Evolutionary conservation across 2,888 invertebrate species (phyloP), one percentile per base, ranked within the genome.

Genomic region (Brachylomia viminalis): DNA sequence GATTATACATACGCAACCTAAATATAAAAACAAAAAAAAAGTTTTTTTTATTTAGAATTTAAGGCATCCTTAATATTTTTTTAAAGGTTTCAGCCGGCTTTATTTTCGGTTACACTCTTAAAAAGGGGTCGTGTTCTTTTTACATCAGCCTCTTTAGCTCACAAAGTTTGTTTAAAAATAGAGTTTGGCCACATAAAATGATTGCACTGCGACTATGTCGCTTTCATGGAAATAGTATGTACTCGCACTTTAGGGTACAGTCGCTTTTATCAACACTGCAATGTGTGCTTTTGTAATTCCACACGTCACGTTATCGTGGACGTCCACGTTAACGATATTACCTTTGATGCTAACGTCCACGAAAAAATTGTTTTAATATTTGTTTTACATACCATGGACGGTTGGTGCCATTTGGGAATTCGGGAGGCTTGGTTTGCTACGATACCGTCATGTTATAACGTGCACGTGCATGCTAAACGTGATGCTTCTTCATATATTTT

Each of bases 81-180:
- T 5, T 1, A 49, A 38, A 7, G 17, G 38, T 61, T 56, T 66
- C 47, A 42, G 65, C 23, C 54, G 10, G 54, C 6, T 42, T 66
- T 62, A 66, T 52, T 33, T 61, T 42, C 45, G 33, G 23, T 23
- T 54, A 6, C 30, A 23, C 30, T 49, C 23, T 30, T 49, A 49
- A 75, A 38, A 82, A 61, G 61, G 65, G 65, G 20, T 73, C 75
- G 17, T 33, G 17, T 20, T 27, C 5, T 42, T 62, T 62, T 47
- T 61, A 71, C 13, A 23, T 47, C 47, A 56, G 47, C 27, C 15
- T 38, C 23, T 38, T 30, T 33, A 3, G 1, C 20, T n/a, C 20
- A 73, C 11, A 2, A 33, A n/a, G 15, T 33, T 45, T 2, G 20
- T 74, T 30, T 47, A n/a, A n/a, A n/a, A n/a, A n/a, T n/a, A n/a